Base-by-base conservation (phyloP, 2,113 vertebrate species). In the Hucho hucho region DNA sequence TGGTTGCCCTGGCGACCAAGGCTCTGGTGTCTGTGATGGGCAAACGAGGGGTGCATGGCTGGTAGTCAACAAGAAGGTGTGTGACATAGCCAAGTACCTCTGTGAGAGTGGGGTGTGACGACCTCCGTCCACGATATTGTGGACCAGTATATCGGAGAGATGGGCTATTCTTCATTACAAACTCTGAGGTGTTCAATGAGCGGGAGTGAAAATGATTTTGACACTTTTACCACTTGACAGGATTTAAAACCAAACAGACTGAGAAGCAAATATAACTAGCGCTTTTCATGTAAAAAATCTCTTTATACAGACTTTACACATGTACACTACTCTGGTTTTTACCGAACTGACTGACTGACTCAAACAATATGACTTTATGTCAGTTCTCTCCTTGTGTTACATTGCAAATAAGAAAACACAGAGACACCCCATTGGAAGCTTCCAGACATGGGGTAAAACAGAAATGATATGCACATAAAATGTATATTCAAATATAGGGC, bases 271-370 rank as follows among this genome's bases (percentile, higher is more conserved):
- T 43, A 43, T 81, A 83, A 71, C 74, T 73, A 81, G 69, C 69
- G 22, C 70, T 87, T 92, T 90, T 89, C 88, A 75, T 89, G 75
- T 87, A 76, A 87, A 86, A 88, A 88, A 82, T 49, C 61, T 86
- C 65, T 66, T 32, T n/a, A 32, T 5, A 25, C 6, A 67, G 14
- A 37, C 29, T 9, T 37, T 37, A n/a, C 9, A 43, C 37, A 43
- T 9, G 11, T 12, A 77, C 37, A 76, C 37, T 49, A 25, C 43
- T 32, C 26, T 29, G 13, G 9, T 73, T 65, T 78, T 71, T 83
- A 80, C 47, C 24, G 20, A 26, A 73, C 64, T 79, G 61, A 77
- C 6, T 58, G 37, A 75, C 7, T 67, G 28, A 67, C 29, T n/a
- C 14, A 32, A 47, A 61, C 46, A 80, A 84, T 73, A 49, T 24